Percentiles rank a stretch among this genome's conserved stretches.
Evolutionary conservation across 2,113 vertebrate species (phyloP).

Genomic region (Fulmarus glacialis): DNA sequence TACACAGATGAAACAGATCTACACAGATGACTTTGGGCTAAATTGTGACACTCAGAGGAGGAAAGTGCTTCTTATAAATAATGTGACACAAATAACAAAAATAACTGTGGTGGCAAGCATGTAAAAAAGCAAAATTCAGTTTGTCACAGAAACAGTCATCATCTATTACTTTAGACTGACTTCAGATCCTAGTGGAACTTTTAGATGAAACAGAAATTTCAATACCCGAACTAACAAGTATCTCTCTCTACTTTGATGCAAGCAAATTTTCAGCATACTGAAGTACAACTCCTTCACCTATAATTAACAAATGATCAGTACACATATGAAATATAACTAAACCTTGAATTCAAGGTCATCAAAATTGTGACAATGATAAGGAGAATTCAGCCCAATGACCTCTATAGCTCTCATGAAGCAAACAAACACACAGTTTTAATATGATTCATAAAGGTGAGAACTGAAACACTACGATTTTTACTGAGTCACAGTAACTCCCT

Average conservation of each 20-base stretch:
- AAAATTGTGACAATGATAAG: neutral
- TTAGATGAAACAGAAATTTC: neutral
- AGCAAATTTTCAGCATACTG: neutral
- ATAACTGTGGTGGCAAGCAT: neutral
- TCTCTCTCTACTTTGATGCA: neutral
- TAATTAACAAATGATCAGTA: neutral
- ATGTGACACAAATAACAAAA: neutral
- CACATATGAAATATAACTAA: neutral
- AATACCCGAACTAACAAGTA: neutral
- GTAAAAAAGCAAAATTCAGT: neutral
- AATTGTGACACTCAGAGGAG: neutral
- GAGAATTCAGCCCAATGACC: neutral
- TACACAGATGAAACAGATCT: neutral
- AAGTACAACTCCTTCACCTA: neutral
- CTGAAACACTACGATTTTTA: neutral
- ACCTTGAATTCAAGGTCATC: neutral
- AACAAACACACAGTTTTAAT: neutral
- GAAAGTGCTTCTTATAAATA: neutral
- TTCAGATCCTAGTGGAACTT: neutral
- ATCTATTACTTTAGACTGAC: neutral
- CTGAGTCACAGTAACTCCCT: neutral
- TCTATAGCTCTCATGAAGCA: neutral
- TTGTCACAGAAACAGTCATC: neutral
- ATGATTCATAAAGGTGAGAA: neutral
- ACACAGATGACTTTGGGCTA: neutral